Evolutionary conservation across 2,888 invertebrate species (phyloP), one percentile per base, ranked within the genome.

Genomic region (Miltochrista miniata): DNA sequence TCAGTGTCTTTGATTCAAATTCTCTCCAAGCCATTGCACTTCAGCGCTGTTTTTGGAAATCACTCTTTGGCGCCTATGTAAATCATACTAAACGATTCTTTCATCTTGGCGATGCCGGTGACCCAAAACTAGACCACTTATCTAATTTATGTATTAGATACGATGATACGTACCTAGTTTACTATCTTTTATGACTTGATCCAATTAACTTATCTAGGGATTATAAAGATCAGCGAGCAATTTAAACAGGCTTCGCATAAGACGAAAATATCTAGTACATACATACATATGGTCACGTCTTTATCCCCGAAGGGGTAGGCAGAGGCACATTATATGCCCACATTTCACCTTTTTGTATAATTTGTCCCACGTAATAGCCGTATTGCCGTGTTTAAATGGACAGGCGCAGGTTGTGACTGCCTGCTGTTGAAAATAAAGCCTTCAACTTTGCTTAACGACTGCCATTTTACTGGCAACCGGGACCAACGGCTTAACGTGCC

Each of bases 161-260:
- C 18, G n/a, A n/a, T n/a, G n/a, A n/a, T n/a, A n/a, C n/a, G n/a
- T 67, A 68, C 67, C 49, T 54, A 48, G 49, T 47, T 60, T 70
- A 64, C 66, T 58, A 58, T 59, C 67, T 64, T 61, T 59, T 70
- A 61, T 72, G 44, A 66, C 61, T 53, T 70, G 61, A 70, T 50
- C 66, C 55, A 41, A 56, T 70, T 71, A 76, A 58, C 59, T 74
- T 80, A 79, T 79, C 77, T 72, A 63, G 56, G 68, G 72, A 70
- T 69, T 61, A 59, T 52, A 52, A 42, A 62, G 59, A 63, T 66
- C 58, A 57, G 56, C 36, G 61, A 54, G 51, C 55, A 70, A 66
- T 68, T 74, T 24, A 54, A 51, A 12, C 34, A 35, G n/a, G 11
- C 11, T 36, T 36, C 18, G 7, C 7, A 15, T 72, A 53, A 64